Evolutionary conservation across 2,888 invertebrate species (phyloP).

Genomic region (Cryptus viduatorius): DNA sequence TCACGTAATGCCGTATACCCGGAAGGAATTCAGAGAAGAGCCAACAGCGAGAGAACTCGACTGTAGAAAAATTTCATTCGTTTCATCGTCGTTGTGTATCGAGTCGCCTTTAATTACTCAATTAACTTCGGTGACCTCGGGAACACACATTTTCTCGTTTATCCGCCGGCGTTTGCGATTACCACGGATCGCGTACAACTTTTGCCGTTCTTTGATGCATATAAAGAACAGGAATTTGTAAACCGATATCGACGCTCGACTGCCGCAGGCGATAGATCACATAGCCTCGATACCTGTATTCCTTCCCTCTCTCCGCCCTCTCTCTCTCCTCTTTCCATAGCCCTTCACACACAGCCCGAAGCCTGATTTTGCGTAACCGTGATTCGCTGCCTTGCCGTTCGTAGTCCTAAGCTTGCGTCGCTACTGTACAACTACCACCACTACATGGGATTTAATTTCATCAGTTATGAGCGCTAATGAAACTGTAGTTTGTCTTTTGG

Average conservation of each 20-base stretch:
- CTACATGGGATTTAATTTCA: conserved; percentile 73
- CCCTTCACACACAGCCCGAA: not conserved
- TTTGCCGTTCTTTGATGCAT: not conserved
- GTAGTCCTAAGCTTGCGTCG: conserved; percentile 11
- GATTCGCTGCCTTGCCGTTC: conserved; percentile 18
- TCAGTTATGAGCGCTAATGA: conserved; percentile 78
- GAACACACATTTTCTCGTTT: conserved; percentile 33
- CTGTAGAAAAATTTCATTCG: conserved; percentile 12
- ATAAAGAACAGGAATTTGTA: conserved; percentile 19
- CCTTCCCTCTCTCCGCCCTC: too few relatives aligned
- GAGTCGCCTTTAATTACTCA: conserved; percentile 41
- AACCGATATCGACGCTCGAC: not conserved
- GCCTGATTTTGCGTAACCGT: conserved; percentile 52
- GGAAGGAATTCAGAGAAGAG: not conserved
- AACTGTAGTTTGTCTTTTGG: conserved; percentile 78
- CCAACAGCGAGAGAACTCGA: not conserved
- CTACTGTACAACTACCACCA: conserved; percentile 13
- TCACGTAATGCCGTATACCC: not conserved
- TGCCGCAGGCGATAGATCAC: not conserved
- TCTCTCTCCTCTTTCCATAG: too few relatives aligned
- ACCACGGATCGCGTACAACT: conserved; percentile 20
- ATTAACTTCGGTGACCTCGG: conserved; percentile 48
- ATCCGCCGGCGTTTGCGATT: conserved; percentile 12
- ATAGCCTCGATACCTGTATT: not conserved
- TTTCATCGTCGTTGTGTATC: conserved; percentile 17